Evolutionary conservation across 1,140 invertebrate species (phyloP), one percentile per base, ranked within the genome.

Genomic region (Antheraea mylitta): DNA sequence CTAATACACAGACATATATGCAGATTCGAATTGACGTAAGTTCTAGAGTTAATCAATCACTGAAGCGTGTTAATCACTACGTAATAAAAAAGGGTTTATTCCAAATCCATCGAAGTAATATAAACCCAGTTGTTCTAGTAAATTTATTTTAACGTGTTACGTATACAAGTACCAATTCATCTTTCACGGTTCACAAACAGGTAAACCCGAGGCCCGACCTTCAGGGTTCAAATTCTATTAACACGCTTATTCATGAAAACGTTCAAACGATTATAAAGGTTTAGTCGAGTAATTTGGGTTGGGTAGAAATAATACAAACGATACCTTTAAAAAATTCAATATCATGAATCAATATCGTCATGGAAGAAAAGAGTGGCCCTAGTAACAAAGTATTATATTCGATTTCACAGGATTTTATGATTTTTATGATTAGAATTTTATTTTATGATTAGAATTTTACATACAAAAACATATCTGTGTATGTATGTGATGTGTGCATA

Each of bases 111-210:
- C 64, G 37, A 37, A n/a, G 18, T 61, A 42, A 70, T 18, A 4
- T 36, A 38, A 65, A 61, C 60, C 61, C 58, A 66, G 53, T n/a
- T 70, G 66, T 22, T 69, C 9, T 38, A 65, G 64, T 19, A 22
- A 65, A 65, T 65, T 53, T 66, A 70, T 70, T 66, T 70, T 66
- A 6, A 48, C 58, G 69, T 62, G 42, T 13, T 13, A 53, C 45
- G n/a, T 62, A 70, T 37, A 66, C 38, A 66, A 66, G 58, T 66
- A 45, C 38, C 58, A 53, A 70, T 66, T 70, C 69, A 66, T 66
- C 64, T 59, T 61, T 63, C 64, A 63, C 22, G 59, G 13, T 18
- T 65, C 42, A 10, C 45, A 53, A 36, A 61, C 30, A 61, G 59
- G 59, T 61, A 36, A 22, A 36, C 30, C 30, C 59, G 59, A 36